Evolutionary conservation across 2,113 vertebrate species (phyloP).

Genomic region (Osmerus eperlanus): DNA sequence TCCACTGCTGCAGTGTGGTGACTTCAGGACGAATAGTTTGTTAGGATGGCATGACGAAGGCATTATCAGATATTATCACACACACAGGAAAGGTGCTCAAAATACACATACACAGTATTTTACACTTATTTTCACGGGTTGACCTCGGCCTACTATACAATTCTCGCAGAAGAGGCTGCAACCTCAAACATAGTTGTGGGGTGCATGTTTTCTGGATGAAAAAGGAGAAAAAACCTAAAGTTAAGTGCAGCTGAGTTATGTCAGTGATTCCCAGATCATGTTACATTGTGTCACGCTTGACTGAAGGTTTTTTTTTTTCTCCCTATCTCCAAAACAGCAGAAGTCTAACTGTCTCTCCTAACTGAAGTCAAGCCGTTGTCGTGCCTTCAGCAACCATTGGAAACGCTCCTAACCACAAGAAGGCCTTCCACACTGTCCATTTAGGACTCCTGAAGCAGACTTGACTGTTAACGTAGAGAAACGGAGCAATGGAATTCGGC

Average conservation of each 20-base stretch:
- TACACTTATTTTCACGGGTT: not conserved
- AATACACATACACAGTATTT: not conserved
- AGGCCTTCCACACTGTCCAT: no score
- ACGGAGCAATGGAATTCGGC: no score
- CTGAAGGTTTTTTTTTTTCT: not conserved
- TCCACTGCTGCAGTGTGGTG: slow-evolving; percentile 14
- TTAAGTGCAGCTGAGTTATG: slow-evolving; percentile 6
- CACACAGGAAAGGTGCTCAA: not conserved
- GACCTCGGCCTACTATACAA: not conserved
- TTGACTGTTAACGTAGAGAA: no score
- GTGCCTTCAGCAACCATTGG: not conserved
- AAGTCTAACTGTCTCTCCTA: not conserved
- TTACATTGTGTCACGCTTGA: slow-evolving; percentile 35
- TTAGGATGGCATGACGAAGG: slow-evolving; percentile 11
- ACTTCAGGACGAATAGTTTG: slow-evolving; percentile 23
- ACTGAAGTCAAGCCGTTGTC: not conserved
- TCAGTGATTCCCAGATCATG: slow-evolving; percentile 34
- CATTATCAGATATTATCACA: not conserved
- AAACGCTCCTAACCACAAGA: slow-evolving; percentile 13
- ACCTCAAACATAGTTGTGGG: no score
- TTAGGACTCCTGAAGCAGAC: no score
- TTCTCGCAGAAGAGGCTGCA: no score
- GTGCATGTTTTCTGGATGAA: slow-evolving; percentile 32
- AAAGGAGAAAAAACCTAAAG: not conserved
- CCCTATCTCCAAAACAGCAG: no score